Evolutionary conservation across 2,888 invertebrate genomes (phyloP), one percentile per base, ranked within the genome.

Genomic region (Pristionchus fissidentatus): DNA sequence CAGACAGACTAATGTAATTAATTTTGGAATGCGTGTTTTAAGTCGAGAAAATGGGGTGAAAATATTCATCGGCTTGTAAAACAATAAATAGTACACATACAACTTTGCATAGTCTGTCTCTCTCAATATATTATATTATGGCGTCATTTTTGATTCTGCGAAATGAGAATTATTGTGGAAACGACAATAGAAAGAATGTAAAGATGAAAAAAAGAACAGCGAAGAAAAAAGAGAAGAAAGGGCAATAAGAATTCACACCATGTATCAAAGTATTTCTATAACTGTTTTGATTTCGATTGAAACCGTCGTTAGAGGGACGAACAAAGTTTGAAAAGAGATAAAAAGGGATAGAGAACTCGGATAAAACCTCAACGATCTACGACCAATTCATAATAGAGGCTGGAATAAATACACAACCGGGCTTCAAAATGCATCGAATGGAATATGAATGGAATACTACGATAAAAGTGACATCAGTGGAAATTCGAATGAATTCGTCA

Each of bases 1-100:
- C 22, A 5, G 5, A 7, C 35, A 38, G 19, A 8, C 38, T 10
- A 38, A 32, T 66, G 66, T 4, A 38, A 38, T 62, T 26, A 57
- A 22, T 2, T 57, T 66, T n/a, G n/a, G n/a, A n/a, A n/a, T n/a
- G n/a, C n/a, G n/a, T n/a, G n/a, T n/a, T n/a, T n/a, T n/a, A n/a
- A n/a, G n/a, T n/a, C n/a, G 35, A 29, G n/a, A 22, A 38, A 66
- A 19, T 66, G 22, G 4, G 32, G n/a, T 41, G 41, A 66, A 66
- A 8, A 66, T 66, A 32, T 32, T 66, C 66, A 41, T 38, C 66
- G 41, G 22, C 41, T 38, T 35, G 32, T 66, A 66, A 66, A 66
- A 66, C 66, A 66, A 66, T 66, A 66, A 66, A 66, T 66, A 66
- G 66, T 66, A 66, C 66, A 66, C 32, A 66, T 66, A 66, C 66